Evolutionary conservation across 2,113 vertebrate genomes (phyloP).

Genomic region (Elachura formosa): DNA sequence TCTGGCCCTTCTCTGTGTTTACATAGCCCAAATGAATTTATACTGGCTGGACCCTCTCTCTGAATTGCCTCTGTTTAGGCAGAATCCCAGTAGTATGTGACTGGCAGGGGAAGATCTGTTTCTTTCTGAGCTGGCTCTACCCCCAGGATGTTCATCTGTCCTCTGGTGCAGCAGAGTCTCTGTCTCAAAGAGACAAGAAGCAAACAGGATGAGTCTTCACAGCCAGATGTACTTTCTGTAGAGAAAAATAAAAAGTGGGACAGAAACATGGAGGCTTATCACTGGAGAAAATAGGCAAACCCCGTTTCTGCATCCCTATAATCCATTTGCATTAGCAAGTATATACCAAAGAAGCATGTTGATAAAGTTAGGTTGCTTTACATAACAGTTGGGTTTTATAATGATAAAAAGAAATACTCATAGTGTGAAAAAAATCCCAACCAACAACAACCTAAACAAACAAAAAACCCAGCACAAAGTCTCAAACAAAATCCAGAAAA

Average conservation of each 20-base stretch:
- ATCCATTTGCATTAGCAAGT: not conserved
- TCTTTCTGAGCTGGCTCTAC: not conserved
- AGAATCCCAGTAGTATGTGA: not conserved
- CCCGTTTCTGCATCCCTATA: not conserved
- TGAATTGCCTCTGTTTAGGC: not conserved
- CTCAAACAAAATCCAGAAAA: not conserved
- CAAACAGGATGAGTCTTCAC: not conserved
- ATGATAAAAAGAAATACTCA: not conserved
- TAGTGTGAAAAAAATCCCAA: not conserved
- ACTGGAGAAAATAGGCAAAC: not conserved
- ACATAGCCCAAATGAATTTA: not conserved
- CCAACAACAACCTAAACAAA: not conserved
- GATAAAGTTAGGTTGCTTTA: not conserved
- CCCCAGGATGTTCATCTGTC: not conserved
- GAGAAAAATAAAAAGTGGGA: accelerated
- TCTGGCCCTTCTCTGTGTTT: not conserved
- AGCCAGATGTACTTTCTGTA: not conserved
- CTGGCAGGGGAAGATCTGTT: not conserved
- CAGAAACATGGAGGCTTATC: not conserved
- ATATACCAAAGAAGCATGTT: not conserved
- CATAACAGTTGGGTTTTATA: not conserved
- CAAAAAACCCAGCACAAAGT: not conserved
- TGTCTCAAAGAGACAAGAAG: not conserved
- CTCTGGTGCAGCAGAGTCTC: not conserved
- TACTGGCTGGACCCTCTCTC: not conserved